phyloP scores from a whole-genome alignment of 2,113 vertebrate species.

The Indicator indicator region DNA sequence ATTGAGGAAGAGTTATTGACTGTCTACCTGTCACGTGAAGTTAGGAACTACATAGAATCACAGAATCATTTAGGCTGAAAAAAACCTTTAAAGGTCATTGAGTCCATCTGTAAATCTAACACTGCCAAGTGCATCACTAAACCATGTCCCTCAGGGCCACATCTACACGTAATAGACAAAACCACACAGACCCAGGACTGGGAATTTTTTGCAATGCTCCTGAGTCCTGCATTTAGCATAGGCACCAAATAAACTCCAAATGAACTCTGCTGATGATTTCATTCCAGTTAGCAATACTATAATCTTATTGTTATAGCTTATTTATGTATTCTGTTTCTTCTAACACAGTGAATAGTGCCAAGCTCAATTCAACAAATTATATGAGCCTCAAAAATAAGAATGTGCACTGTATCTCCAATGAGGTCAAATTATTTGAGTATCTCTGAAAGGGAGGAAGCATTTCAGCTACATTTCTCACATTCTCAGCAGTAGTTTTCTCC shows the following conservation, averaged over 20 bases:
- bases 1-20: neutral
- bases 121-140: neutral
- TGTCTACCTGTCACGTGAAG: accelerated
- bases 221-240: neutral
- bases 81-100: neutral
- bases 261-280: neutral
- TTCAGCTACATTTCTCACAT: conserved; percentile 30
- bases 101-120: neutral
- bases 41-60: neutral
- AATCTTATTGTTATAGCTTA: neutral
- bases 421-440: conserved; percentile 35
- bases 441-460: neutral
- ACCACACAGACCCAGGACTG: neutral
- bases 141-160: no score
- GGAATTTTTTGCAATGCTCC: neutral
- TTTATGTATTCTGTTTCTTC: neutral
- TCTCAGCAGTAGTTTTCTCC: conserved; percentile 29
- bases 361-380: conserved; percentile 13
- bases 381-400: conserved; percentile 22
- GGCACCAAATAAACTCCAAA: neutral
- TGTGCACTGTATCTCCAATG: neutral
- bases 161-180: accelerated
- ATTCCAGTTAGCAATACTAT: neutral
- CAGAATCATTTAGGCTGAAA: neutral
- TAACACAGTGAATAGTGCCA: neutral